Evolutionary conservation across 2,888 invertebrate species (phyloP), one percentile per base, ranked within the genome.

Genomic region (Cantharis rustica): DNA sequence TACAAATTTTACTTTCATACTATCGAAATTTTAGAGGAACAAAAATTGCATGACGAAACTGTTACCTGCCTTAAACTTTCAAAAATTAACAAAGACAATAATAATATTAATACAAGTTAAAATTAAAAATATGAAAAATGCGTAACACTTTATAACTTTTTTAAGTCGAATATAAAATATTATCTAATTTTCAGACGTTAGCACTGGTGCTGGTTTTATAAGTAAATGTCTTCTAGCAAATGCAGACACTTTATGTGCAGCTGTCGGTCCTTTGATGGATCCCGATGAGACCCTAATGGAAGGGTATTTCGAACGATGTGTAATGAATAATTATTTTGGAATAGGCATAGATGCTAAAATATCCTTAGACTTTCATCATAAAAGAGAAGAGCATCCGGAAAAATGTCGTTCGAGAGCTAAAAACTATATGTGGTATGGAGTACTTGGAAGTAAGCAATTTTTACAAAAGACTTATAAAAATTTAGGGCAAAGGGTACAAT

Each of bases 251-350:
- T 90, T 98, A 5, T 98, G 98, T 87, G 98, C 98, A 1, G 97
- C 98, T 0, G 98, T 97, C n/a, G 96, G 97, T 78, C 97, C 98
- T 0, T 89, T 98, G 11, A 96, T 98, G 94, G 97, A 97, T 86
- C 95, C 96, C 0, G 96, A 96, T 84, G 96, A 96, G 85, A 95
- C 95, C 0, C 89, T 96, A 1, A 89, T 95, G 85, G 96, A 96
- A 89, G 96, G 96, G 0, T 96, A 95, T 87, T 95, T 95, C 84
- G 98, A 99, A 88, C 93, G 95, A 82, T 97, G 97, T 84, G 98
- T 98, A 1, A 98, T 99, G 98, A 99, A 98, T 89, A 99, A 99
- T 87, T 99, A 99, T 87, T 98, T 98, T 86, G 98, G 98, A 0
- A 98, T 99, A 84, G 98, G 98, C 0, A 96, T 99, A 79, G 98